Conservation (phyloP, 2,888 invertebrate species). For the Dysmachus trigonus region DNA sequence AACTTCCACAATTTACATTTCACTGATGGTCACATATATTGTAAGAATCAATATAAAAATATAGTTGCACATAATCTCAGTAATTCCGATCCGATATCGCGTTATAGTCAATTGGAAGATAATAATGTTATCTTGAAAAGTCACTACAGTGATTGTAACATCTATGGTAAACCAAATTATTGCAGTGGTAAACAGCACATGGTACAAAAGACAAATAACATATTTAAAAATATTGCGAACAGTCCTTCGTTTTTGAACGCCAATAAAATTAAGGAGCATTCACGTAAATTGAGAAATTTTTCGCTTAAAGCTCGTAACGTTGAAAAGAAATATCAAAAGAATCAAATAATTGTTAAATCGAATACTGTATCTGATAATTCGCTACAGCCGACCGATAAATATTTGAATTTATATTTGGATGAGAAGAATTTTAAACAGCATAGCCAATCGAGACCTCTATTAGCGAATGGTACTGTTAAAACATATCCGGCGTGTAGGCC, state of each 20-base stretch:
- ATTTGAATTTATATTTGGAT: constrained; percentile 61
- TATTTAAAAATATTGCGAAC: constrained; percentile 63
- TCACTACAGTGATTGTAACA: constrained; percentile 62
- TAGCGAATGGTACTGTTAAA: constrained; percentile 62
- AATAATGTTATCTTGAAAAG: constrained; percentile 57
- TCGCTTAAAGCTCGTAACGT: constrained; percentile 57
- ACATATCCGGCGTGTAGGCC: constrained; percentile 61
- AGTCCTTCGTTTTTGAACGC: constrained; percentile 63
- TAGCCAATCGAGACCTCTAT: constrained; percentile 54
- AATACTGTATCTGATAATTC: constrained; percentile 64
- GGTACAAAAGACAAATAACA: constrained; percentile 61
- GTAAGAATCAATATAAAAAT: constrained; percentile 50
- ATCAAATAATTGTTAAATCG: constrained; percentile 61
- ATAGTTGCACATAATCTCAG: constrained; percentile 56
- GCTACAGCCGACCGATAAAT: constrained; percentile 63
- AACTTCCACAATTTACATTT: constrained; percentile 51
- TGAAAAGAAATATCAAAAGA: constrained; percentile 57
- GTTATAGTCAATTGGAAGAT: constrained; percentile 54
- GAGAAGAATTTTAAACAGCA: constrained; percentile 54
- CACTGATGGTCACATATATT: constrained; percentile 51
- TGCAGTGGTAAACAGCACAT: constrained; percentile 48
- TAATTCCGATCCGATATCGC: constrained; percentile 56
- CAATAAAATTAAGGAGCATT: constrained; percentile 63
- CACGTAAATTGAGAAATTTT: constrained; percentile 62
- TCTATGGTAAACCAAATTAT: constrained; percentile 55